Percentiles rank a stretch among this genome's conserved stretches.
Conservation (phyloP, 2,797 vertebrate species). For the Sciurus carolinensis region DNA sequence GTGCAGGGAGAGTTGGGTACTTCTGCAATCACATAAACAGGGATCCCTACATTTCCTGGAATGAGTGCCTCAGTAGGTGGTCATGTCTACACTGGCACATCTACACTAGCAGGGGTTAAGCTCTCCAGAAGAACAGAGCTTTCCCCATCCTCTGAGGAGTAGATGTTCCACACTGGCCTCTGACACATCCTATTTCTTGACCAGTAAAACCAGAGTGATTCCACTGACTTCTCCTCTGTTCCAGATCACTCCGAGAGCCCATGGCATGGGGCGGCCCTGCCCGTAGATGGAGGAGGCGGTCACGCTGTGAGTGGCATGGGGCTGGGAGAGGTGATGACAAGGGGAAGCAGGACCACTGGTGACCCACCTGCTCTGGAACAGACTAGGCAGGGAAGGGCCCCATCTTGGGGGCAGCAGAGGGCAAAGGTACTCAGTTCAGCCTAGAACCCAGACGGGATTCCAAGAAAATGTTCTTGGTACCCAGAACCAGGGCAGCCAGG, state of each 20-base stretch:
- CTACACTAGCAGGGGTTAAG: neutral
- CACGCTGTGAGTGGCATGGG: neutral
- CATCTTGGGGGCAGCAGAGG: neutral
- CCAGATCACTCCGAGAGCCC: constrained; percentile 12
- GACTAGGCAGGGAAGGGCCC: neutral
- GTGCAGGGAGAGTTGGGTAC: fast-evolving
- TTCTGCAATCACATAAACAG: neutral
- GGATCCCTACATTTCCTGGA: neutral
- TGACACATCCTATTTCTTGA: neutral
- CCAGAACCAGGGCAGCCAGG: neutral
- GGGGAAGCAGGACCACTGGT: neutral
- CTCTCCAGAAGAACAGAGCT: neutral
- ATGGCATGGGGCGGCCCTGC: neutral
- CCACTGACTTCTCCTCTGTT: neutral
- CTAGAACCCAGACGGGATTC: neutral
- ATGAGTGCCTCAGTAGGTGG: neutral
- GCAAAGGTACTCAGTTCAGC: neutral
- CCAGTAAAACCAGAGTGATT: neutral
- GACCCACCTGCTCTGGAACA: neutral
- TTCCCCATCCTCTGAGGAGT: neutral
- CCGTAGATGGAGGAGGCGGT: neutral
- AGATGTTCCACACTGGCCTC: neutral
- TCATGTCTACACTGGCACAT: neutral
- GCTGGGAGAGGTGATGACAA: neutral
- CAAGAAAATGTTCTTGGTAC: constrained; percentile 5